Conservation (phyloP, 2,113 vertebrate genomes). For the Peromyscus californicus region DNA sequence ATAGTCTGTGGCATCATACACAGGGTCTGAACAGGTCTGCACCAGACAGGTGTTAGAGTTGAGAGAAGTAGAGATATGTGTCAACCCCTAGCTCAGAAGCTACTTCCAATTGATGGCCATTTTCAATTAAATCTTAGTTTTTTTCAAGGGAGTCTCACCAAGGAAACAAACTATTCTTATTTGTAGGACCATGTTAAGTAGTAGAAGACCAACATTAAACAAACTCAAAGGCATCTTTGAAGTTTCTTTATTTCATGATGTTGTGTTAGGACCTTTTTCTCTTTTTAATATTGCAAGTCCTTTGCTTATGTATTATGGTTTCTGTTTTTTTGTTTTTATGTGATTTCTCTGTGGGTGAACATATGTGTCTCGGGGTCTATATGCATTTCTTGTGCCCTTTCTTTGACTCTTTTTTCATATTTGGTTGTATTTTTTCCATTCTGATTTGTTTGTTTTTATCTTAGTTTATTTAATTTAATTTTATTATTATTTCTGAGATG, state of each 20-base stretch:
- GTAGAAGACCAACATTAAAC: background rate
- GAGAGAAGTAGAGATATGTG: background rate
- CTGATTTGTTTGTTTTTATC: background rate
- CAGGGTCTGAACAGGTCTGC: background rate
- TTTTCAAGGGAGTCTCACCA: background rate
- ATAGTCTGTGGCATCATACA: background rate
- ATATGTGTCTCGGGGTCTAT: no score
- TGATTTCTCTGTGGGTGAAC: no score
- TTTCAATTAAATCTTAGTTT: background rate
- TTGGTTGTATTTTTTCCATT: background rate
- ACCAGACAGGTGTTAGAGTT: background rate
- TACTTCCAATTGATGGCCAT: no score
- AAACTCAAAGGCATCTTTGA: background rate
- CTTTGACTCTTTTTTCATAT: background rate
- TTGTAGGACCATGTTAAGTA: background rate
- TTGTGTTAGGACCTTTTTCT: background rate
- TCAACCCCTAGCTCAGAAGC: background rate
- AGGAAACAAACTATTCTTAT: background rate
- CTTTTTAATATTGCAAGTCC: background rate
- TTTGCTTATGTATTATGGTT: background rate
- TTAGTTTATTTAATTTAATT: background rate
- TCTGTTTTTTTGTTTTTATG: background rate
- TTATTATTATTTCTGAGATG: background rate
- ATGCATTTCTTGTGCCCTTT: background rate
- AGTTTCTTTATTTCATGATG: background rate